Evolutionary conservation across 2,797 vertebrate genomes (phyloP).

Genomic region (Natrix natrix): DNA sequence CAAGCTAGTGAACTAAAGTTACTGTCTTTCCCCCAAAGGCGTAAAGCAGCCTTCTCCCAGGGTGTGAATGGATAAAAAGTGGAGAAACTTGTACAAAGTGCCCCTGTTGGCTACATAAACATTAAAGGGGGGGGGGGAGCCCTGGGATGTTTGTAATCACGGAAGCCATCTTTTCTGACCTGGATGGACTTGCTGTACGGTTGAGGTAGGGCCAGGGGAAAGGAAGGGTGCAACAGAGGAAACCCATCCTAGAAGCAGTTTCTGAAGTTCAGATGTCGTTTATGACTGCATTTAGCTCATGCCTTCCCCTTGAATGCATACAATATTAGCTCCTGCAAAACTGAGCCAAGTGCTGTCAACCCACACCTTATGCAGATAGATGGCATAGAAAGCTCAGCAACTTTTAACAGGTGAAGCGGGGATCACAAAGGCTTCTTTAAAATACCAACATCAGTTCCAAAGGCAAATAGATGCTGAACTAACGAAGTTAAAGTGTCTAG

Average conservation of each 20-base stretch:
- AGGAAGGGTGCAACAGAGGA: background rate
- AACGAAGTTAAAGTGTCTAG: background rate
- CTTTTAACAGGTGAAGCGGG: background rate
- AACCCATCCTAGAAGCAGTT: background rate
- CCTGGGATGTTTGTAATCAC: background rate
- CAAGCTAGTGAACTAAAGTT: background rate
- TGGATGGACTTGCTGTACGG: background rate
- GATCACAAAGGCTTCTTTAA: background rate
- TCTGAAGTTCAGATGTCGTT: background rate
- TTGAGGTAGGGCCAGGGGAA: background rate
- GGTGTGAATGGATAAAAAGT: background rate
- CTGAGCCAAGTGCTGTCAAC: background rate
- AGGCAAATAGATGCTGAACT: background rate
- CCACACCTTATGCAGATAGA: too few relatives aligned
- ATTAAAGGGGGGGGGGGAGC: background rate
- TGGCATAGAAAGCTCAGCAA: background rate
- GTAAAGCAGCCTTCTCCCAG: background rate
- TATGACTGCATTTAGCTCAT: background rate
- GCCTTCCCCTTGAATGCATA: background rate
- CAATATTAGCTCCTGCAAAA: background rate
- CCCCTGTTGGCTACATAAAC: background rate
- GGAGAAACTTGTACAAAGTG: background rate
- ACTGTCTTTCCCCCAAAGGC: background rate
- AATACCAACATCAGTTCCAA: background rate
- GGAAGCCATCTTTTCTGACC: background rate